Evolutionary conservation across 2,888 invertebrate species (phyloP), one percentile per base, ranked within the genome.

Genomic region (Chloromyia formosa): DNA sequence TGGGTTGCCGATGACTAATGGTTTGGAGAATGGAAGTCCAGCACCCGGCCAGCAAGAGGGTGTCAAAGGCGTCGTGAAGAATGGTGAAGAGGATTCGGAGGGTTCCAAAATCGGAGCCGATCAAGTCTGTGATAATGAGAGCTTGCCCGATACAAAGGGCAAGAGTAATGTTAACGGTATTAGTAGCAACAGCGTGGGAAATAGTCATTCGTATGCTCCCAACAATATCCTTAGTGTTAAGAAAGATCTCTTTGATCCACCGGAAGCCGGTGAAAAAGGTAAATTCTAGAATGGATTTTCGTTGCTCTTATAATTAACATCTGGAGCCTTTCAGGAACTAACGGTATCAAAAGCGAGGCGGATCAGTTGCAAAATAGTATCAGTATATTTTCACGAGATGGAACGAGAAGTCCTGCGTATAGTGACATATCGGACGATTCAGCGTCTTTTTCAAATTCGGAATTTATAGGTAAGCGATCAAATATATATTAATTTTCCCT

Each of bases 391-490:
- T 89, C 90, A 77, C 88, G 88, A 54, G 93, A 93, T 77, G 91
- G 93, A 84, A 91, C 93, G 1, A 93, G 93, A 83, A 97, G 97
- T 84, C 97, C 97, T 0, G 97, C 97, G 0, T 98, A 97, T 86
- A 97, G 97, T 73, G 98, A 98, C 86, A 98, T 98, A 78, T 97
- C 97, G 1, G 97, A 98, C 84, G 97, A 97, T 83, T 93, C 94
- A 0, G 93, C 94, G 53, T 93, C 93, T 0, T 62, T 69, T 35
- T 61, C 49, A 14, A 74, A 79, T 82, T n/a, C 81, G 90, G 92
- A 82, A 91, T 91, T 83, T 92, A 91, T 82, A 88, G 91, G 83
- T 90, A 89, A 79, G 85, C 91, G 68, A n/a, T n/a, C n/a, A n/a
- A n/a, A n/a, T n/a, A n/a, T n/a, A n/a, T n/a, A n/a, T n/a, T n/a